Conservation (phyloP, 2,113 vertebrate species). For the Malurus cyaneus region DNA sequence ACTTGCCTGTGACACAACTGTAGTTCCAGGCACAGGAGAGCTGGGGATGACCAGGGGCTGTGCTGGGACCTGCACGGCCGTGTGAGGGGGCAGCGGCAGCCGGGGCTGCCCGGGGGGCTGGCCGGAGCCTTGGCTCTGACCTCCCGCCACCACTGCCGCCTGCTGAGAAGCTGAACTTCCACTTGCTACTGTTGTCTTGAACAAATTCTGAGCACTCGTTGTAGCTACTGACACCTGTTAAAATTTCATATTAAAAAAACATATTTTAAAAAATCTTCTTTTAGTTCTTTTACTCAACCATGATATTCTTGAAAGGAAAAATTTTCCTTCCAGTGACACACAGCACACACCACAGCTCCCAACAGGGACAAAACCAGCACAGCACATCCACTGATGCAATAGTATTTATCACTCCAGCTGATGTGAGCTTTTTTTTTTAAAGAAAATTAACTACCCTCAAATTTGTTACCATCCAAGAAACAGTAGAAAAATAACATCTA, state of each 20-base stretch:
- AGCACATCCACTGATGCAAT: background rate
- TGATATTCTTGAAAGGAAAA: background rate
- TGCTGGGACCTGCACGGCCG: conserved; percentile 32
- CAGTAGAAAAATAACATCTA: background rate
- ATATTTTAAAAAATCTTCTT: background rate
- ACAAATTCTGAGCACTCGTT: background rate
- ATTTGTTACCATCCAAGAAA: background rate
- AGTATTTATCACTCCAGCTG: background rate
- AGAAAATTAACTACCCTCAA: background rate
- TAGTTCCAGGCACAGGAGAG: conserved; percentile 73
- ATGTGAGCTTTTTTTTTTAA: background rate
- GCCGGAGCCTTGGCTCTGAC: conserved; percentile 51
- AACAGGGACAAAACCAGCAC: background rate
- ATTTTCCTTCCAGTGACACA: background rate
- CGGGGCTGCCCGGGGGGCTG: conserved; percentile 51
- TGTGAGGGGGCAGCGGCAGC: conserved; percentile 17
- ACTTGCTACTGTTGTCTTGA: conserved; percentile 59
- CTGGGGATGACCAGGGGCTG: conserved; percentile 65
- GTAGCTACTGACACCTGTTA: conserved; percentile 36
- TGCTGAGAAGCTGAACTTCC: conserved; percentile 75
- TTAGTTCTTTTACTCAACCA: background rate
- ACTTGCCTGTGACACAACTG: conserved; percentile 80
- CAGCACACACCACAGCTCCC: background rate
- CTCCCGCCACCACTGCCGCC: conserved; percentile 56
- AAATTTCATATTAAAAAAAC: background rate